Evolutionary conservation across 2,113 vertebrate genomes (phyloP).

Genomic region (Nipponia nippon): DNA sequence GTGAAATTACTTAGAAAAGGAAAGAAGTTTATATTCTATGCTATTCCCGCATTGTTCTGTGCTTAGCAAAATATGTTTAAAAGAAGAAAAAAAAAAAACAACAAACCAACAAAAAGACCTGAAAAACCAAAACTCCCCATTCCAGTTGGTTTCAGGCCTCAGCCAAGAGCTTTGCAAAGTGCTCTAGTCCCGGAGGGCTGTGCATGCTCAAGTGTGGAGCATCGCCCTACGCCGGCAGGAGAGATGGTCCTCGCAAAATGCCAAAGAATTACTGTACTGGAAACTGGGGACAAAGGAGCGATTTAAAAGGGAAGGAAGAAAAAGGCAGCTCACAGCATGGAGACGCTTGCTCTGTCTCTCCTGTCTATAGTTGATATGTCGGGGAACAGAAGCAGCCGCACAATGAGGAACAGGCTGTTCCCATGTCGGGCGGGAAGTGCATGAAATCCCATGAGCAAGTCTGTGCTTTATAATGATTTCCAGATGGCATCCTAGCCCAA

Average conservation of each 20-base stretch:
- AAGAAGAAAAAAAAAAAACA: background rate
- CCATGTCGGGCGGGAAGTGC: conserved; percentile 6
- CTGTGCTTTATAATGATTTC: conserved; percentile 12
- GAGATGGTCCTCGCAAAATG: background rate
- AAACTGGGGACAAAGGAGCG: background rate
- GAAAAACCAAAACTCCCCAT: background rate
- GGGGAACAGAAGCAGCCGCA: background rate
- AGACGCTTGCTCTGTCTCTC: background rate
- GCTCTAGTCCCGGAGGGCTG: background rate
- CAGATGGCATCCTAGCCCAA: background rate
- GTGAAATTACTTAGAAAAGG: conserved; percentile 13
- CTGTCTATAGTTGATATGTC: background rate
- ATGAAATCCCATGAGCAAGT: background rate
- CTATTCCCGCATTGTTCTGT: background rate
- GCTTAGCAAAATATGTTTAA: background rate
- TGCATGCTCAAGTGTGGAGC: fast-evolving
- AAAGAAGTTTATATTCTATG: background rate
- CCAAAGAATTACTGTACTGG: background rate
- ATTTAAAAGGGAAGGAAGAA: background rate
- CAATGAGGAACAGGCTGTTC: conserved; percentile 19
- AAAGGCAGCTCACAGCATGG: background rate
- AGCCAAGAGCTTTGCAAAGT: background rate
- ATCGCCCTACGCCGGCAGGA: fast-evolving
- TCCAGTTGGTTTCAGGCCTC: background rate
- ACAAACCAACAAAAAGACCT: background rate